A percentile compares a stretch with the other conserved stretches of the same genome.
These are phyloP conservation scores for Picathartes gymnocephalus DNA, from an alignment of 2,113 vertebrate genomes.

Conservation along the genomic window DNA sequence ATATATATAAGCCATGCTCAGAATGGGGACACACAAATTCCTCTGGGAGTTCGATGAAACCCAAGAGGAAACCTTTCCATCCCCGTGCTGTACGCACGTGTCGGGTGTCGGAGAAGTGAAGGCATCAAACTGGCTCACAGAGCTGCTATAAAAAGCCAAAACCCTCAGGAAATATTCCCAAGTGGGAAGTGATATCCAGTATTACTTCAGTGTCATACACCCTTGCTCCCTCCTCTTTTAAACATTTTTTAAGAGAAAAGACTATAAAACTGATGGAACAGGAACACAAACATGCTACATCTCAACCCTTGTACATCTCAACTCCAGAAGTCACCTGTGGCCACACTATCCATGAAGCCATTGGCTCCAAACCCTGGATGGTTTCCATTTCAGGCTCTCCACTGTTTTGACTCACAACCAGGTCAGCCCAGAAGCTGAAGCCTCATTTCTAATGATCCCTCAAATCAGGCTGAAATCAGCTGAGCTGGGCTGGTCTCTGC, in stretches of 20 bases:
- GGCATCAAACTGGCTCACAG: not conserved
- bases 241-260: not conserved
- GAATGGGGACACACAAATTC: not conserved
- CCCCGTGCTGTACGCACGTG: accelerated
- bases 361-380: not conserved
- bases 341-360: accelerated
- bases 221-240: not conserved
- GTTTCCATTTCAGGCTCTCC: not conserved
- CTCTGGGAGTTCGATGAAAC: not conserved
- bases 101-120: not conserved
- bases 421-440: not conserved
- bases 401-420: not conserved
- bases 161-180: not conserved
- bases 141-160: not conserved
- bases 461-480: not conserved
- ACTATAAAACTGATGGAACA: not conserved
- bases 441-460: not conserved
- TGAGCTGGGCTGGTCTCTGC: not conserved
- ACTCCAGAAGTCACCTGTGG: not conserved
- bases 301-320: not conserved
- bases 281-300: not conserved
- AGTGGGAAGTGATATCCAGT: not conserved
- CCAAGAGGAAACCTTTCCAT: not conserved
- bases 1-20: not conserved
- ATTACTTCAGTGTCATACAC: not conserved